Evolutionary conservation across 1,140 invertebrate species (phyloP).

Genomic region (Chrysopa pallens): DNA sequence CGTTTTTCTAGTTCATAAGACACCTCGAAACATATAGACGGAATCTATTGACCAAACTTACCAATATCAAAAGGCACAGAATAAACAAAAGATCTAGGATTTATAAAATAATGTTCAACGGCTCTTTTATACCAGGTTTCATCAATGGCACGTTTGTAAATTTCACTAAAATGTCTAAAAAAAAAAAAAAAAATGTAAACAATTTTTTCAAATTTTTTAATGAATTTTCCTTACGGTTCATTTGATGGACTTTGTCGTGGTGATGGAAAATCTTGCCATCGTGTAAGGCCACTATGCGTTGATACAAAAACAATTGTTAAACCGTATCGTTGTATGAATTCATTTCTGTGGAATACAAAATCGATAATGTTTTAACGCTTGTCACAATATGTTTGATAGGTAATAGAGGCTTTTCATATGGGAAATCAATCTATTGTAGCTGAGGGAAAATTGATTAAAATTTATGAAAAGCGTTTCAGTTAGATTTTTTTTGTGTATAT

Average conservation of each 20-base stretch:
- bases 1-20: too few relatives aligned
- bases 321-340: constrained; percentile 67
- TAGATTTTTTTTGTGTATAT: too few relatives aligned
- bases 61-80: constrained; percentile 61
- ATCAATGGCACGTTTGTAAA: constrained; percentile 64
- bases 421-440: too few relatives aligned
- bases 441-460: too few relatives aligned
- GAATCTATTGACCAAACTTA: constrained; percentile 4
- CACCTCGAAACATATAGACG: too few relatives aligned
- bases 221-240: neutral
- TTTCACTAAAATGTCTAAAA: constrained; percentile 54
- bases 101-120: constrained; percentile 70
- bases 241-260: neutral
- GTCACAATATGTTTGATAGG: too few relatives aligned
- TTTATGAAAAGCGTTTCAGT: too few relatives aligned
- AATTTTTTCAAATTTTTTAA: neutral
- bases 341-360: constrained; percentile 22
- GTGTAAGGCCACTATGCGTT: constrained; percentile 71
- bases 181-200: neutral
- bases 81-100: constrained; percentile 71
- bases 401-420: too few relatives aligned
- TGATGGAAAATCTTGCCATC: constrained; percentile 64
- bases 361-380: too few relatives aligned
- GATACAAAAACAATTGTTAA: constrained; percentile 71
- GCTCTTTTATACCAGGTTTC: constrained; percentile 87